Conservation (phyloP, 2,113 vertebrate genomes). For the Camelus dromedarius region DNA sequence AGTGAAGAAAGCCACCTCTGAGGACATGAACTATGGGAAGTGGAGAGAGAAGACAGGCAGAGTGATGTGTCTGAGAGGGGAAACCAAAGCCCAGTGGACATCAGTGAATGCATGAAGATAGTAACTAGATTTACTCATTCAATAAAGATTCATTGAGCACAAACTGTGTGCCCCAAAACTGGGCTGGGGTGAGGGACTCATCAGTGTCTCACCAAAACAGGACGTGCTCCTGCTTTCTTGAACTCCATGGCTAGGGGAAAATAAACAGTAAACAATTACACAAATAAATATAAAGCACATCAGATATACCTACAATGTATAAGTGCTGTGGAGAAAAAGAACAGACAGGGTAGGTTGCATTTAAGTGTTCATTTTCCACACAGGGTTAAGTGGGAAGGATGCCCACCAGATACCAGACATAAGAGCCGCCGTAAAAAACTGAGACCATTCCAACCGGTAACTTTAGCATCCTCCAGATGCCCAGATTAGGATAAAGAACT, state of each 20-base stretch:
- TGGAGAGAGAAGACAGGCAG: background rate
- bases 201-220: background rate
- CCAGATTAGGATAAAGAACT: slow-evolving; percentile 21
- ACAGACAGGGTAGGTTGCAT: too few species aligned
- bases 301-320: background rate
- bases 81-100: background rate
- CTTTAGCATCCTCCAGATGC: background rate
- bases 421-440: background rate
- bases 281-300: background rate
- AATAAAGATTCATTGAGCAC: background rate
- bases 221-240: background rate
- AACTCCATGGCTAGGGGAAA: background rate
- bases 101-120: background rate
- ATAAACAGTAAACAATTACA: slow-evolving; percentile 22
- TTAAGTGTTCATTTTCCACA: background rate
- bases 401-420: background rate
- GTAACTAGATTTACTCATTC: background rate
- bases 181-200: background rate
- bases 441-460: background rate
- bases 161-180: background rate
- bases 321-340: background rate
- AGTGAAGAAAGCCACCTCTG: background rate
- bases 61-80: background rate
- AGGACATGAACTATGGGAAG: background rate
- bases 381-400: background rate